Evolutionary conservation across 2,797 vertebrate species (phyloP).

Genomic region (Passerculus sandwichensis): DNA sequence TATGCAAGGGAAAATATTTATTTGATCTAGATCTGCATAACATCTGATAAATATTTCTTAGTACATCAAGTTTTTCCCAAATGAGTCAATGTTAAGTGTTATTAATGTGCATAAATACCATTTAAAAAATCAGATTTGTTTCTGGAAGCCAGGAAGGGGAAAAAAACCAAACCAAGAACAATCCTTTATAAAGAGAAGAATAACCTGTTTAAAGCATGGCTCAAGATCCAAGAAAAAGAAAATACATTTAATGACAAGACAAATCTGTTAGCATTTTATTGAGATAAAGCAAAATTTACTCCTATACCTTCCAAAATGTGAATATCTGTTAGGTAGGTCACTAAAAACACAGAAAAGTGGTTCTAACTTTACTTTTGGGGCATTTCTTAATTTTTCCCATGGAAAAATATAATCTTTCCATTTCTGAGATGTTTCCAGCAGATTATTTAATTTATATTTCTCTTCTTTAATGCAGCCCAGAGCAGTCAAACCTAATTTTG

Average conservation of each 20-base stretch:
- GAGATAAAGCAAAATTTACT: background rate
- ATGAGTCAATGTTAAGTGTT: background rate
- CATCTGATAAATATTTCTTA: constrained; percentile 38
- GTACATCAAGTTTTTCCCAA: constrained; percentile 28
- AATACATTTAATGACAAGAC: background rate
- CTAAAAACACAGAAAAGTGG: background rate
- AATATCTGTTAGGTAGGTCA: background rate
- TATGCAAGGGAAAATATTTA: constrained; percentile 24
- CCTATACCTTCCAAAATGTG: background rate
- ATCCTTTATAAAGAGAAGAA: background rate
- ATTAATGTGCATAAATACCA: background rate
- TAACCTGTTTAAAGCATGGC: background rate
- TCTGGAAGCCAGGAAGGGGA: background rate
- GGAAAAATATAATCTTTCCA: background rate
- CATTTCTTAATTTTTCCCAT: background rate
- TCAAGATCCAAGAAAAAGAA: background rate
- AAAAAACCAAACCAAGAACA: rapidly evolving
- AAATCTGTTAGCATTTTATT: background rate
- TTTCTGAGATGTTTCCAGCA: background rate
- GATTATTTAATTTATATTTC: background rate
- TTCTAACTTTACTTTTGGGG: background rate
- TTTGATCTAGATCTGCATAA: constrained; percentile 19
- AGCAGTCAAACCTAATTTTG: background rate
- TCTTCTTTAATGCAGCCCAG: background rate
- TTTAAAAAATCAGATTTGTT: background rate